These are phyloP conservation scores for Pachyuromys duprasi DNA, from an alignment of 2,797 vertebrate species.

Conservation along the genomic window DNA sequence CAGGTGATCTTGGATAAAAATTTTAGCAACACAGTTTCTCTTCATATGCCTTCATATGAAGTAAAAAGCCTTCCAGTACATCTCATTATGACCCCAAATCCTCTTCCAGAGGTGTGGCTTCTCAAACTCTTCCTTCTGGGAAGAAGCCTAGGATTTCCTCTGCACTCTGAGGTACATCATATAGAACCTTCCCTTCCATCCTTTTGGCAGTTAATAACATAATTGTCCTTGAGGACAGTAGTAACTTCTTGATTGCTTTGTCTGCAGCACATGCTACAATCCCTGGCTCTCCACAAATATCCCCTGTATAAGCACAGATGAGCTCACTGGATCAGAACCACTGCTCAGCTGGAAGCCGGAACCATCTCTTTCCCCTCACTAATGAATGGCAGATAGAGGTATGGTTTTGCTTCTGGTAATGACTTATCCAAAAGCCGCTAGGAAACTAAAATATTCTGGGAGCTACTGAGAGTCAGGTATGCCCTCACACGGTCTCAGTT, in stretches of 20 bases:
- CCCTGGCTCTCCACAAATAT: not conserved
- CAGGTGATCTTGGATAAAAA: not conserved
- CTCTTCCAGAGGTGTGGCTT: not conserved
- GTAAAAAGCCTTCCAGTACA: not conserved
- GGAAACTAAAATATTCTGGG: constrained; percentile 25
- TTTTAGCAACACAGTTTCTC: not conserved
- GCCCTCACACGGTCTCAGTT: not conserved
- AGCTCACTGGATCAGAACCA: not conserved
- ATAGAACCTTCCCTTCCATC: not conserved
- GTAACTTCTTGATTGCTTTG: not conserved
- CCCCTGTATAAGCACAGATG: not conserved
- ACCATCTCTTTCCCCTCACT: not conserved
- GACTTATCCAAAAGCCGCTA: not conserved
- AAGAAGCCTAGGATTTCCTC: not conserved
- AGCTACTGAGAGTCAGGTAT: not conserved
- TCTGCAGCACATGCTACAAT: not conserved
- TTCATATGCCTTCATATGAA: not conserved
- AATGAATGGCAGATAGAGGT: not conserved
- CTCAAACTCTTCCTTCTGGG: not conserved
- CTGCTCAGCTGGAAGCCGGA: not conserved
- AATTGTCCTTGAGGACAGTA: not conserved
- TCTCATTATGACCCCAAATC: not conserved
- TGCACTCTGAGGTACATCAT: not conserved
- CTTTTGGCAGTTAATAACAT: not conserved
- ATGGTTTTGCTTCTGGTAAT: not conserved